These are phyloP conservation scores for Hemiprocne comata DNA, from an alignment of 2,113 vertebrate species.

Conservation along the genomic window DNA sequence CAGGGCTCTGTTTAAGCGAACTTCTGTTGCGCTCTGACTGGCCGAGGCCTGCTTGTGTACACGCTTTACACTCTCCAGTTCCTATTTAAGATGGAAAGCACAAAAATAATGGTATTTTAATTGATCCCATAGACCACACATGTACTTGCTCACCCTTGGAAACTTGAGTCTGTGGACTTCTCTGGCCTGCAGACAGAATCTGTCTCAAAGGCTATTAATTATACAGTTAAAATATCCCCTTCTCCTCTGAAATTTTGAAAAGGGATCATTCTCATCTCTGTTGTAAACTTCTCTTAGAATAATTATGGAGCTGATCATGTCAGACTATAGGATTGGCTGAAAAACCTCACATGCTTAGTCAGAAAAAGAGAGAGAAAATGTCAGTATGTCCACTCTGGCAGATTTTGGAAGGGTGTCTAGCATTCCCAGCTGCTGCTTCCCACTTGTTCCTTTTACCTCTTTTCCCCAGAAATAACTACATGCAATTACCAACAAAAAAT, in stretches of 20 bases:
- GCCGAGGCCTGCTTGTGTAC: conserved; percentile 84
- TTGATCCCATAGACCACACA: neutral
- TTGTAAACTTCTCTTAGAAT: neutral
- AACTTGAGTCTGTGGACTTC: neutral
- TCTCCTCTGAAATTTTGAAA: neutral
- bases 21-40: conserved; percentile 81
- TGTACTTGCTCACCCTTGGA: neutral
- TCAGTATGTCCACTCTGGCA: neutral
- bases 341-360: neutral
- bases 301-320: neutral
- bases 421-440: neutral
- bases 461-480: neutral
- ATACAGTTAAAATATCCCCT: neutral
- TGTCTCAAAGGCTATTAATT: neutral
- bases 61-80: conserved; percentile 83
- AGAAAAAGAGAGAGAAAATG: neutral
- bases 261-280: neutral
- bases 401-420: neutral
- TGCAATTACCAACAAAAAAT: neutral
- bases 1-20: conserved; percentile 90
- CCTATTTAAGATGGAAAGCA: conserved; percentile 73
- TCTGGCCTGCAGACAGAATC: neutral
- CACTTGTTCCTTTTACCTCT: neutral
- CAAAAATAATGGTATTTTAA: neutral
- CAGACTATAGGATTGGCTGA: neutral